Percentiles rank a stretch among this genome's conserved stretches.
These are phyloP conservation scores for Mirounga angustirostris DNA, from an alignment of 2,113 vertebrate species.

Conservation along the genomic window DNA sequence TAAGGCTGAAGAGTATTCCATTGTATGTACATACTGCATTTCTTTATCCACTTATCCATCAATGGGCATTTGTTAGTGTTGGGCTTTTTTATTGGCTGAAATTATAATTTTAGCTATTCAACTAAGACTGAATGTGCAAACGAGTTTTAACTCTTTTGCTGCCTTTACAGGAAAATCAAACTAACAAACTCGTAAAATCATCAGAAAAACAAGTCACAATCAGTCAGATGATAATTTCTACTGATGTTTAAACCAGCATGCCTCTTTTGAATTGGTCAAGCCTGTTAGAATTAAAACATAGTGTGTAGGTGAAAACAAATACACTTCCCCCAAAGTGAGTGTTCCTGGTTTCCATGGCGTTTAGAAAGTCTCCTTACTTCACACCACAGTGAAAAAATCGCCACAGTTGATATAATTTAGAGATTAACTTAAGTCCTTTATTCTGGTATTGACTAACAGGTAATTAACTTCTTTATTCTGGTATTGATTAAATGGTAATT, in stretches of 20 bases:
- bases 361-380: neutral
- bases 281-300: constrained; percentile 5
- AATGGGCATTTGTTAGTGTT: neutral
- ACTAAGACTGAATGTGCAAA: neutral
- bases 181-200: neutral
- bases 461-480: constrained; percentile 60
- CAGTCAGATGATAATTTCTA: neutral
- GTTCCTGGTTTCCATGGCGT: neutral
- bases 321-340: neutral
- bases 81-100: neutral
- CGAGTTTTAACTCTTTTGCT: constrained; percentile 5
- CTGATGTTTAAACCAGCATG: neutral
- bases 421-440: constrained; percentile 52
- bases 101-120: neutral
- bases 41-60: neutral
- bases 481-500: constrained; percentile 54
- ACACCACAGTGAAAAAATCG: neutral
- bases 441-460: constrained; percentile 28
- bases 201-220: constrained; percentile 20
- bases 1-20: neutral
- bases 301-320: neutral
- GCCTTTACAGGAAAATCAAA: constrained; percentile 40
- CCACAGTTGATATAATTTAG: constrained; percentile 42
- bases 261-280: constrained; percentile 13
- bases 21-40: neutral